phyloP scores from a whole-genome alignment of 2,113 vertebrate species.

The Perognathus longimembris region DNA sequence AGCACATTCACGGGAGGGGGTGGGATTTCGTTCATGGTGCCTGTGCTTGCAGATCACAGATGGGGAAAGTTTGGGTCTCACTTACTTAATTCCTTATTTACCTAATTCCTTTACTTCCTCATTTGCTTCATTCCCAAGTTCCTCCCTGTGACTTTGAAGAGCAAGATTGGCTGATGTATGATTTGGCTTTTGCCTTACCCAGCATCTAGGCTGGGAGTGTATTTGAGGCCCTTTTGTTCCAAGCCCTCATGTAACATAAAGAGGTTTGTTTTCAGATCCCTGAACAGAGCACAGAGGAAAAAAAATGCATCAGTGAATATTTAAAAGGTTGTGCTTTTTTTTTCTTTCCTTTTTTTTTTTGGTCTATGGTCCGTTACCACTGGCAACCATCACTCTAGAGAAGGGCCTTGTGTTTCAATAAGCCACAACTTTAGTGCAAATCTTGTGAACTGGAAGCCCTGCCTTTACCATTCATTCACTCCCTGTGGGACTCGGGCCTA shows the following conservation, averaged over 20 bases:
- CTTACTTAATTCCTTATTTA: too few species aligned
- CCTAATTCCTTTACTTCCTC: too few species aligned
- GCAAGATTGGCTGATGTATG: background rate
- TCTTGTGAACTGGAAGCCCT: background rate
- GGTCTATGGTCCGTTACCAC: background rate
- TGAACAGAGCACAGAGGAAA: background rate
- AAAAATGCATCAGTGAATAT: background rate
- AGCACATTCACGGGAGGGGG: too few species aligned
- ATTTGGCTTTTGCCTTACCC: background rate
- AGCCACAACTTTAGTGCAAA: background rate
- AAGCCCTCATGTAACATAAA: slow-evolving; percentile 42
- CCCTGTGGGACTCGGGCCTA: background rate
- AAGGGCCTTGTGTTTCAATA: background rate
- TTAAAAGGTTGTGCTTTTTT: too few species aligned
- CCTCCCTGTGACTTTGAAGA: background rate
- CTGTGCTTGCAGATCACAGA: background rate
- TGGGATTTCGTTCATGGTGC: background rate
- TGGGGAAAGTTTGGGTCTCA: background rate
- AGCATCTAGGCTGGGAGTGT: slow-evolving; percentile 8
- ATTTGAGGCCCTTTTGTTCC: slow-evolving; percentile 23
- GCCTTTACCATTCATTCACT: background rate
- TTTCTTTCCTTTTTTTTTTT: background rate
- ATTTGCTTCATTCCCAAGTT: background rate
- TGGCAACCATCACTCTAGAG: slow-evolving; percentile 17
- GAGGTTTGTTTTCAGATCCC: slow-evolving; percentile 31